phyloP scores from a whole-genome alignment of 2,113 vertebrate genomes.

The Ammospiza nelsoni region DNA sequence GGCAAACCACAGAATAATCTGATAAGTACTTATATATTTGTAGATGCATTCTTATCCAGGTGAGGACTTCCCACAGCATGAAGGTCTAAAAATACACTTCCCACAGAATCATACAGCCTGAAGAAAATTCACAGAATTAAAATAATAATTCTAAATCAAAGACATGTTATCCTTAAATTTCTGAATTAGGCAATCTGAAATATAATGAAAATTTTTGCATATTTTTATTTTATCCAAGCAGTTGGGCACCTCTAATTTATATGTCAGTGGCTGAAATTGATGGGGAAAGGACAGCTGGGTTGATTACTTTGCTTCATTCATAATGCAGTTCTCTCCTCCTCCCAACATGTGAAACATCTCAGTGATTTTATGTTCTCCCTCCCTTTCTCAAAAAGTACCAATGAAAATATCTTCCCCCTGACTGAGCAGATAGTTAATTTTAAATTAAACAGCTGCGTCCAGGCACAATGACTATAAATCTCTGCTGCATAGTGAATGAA shows the following conservation, averaged over 20 bases:
- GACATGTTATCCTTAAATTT: background rate
- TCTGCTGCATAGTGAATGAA: background rate
- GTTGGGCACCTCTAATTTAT: background rate
- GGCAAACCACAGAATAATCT: background rate
- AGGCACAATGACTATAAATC: background rate
- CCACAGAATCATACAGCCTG: background rate
- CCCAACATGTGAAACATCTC: background rate
- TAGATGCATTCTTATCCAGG: background rate
- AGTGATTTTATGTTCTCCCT: constrained; percentile 2
- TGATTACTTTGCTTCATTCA: constrained; percentile 14
- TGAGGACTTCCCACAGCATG: background rate
- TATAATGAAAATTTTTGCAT: background rate
- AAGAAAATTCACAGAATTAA: background rate
- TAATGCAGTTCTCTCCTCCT: background rate
- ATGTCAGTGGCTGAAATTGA: background rate
- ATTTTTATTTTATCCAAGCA: background rate
- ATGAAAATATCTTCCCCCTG: background rate
- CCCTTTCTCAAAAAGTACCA: background rate
- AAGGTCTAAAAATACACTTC: background rate
- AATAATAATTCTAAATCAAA: background rate
- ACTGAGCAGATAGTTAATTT: constrained; percentile 20
- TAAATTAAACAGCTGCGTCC: constrained; percentile 33
- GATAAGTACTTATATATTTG: background rate
- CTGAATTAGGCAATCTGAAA: background rate
- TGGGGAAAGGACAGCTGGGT: background rate